Evolutionary conservation across 2,888 invertebrate genomes (phyloP).

Genomic region (Cybosia mesomella): DNA sequence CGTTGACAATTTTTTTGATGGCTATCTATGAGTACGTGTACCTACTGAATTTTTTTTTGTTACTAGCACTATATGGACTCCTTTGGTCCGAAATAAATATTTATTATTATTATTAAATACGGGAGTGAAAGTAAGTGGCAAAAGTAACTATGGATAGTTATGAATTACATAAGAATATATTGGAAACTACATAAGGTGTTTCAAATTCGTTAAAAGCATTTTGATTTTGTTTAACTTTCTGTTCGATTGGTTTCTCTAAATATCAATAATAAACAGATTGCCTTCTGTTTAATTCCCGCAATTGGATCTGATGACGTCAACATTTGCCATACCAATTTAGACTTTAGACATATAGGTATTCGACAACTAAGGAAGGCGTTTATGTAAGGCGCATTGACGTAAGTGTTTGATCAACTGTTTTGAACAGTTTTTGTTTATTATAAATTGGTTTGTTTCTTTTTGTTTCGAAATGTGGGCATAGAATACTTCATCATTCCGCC

Average conservation of each 20-base stretch:
- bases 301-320: conserved; percentile 2
- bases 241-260: not conserved
- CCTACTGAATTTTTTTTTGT: too few species aligned
- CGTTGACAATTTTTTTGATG: too few species aligned
- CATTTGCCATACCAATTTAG: not conserved
- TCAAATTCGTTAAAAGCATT: not conserved
- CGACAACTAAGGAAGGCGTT: not conserved
- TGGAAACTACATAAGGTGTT: too few species aligned
- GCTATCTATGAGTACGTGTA: too few species aligned
- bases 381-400: not conserved
- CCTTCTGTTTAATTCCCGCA: conserved; percentile 3
- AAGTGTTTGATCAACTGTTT: conserved; percentile 11
- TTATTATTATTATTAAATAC: too few species aligned
- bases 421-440: not conserved
- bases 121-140: too few species aligned
- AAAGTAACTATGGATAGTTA: too few species aligned
- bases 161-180: too few species aligned
- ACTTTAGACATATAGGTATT: not conserved
- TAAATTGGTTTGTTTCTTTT: not conserved
- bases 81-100: too few species aligned
- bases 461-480: not conserved
- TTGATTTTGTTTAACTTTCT: not conserved
- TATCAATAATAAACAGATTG: not conserved
- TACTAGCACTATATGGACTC: too few species aligned
- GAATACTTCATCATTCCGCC: not conserved